A percentile compares a stretch with the other conserved stretches of the same genome.
Evolutionary conservation across 2,888 invertebrate genomes (phyloP).

Genomic region (Phania funesta): DNA sequence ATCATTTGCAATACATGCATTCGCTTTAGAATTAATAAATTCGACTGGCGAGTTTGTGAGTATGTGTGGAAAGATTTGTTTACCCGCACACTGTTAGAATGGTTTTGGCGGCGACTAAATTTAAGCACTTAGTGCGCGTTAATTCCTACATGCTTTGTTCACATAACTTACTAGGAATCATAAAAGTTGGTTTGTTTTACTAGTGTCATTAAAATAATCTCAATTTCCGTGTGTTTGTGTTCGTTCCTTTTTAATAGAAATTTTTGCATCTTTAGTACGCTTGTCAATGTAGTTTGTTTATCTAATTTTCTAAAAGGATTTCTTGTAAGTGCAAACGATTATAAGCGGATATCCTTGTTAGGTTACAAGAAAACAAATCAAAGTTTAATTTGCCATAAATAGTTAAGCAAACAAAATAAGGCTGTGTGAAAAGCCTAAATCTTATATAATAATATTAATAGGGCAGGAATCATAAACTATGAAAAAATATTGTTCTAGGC

Average conservation of each 20-base stretch:
- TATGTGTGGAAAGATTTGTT: conserved; percentile 17
- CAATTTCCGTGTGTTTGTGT: conserved; percentile 49
- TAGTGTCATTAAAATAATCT: conserved; percentile 64
- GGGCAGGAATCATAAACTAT: too few relatives aligned
- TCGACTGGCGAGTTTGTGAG: not conserved
- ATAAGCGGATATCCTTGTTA: conserved; percentile 67
- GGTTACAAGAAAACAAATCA: conserved; percentile 65
- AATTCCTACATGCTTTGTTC: not conserved
- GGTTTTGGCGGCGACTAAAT: conserved; percentile 19
- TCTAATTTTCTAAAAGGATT: conserved; percentile 36
- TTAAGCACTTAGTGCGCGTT: conserved; percentile 42
- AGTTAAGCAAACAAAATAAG: conserved; percentile 42
- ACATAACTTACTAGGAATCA: not conserved
- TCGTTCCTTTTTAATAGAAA: conserved; percentile 6
- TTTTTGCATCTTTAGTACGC: conserved; percentile 3
- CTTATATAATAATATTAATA: too few relatives aligned
- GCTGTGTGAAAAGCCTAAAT: not conserved
- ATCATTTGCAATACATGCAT: conserved; percentile 54
- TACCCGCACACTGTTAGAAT: conserved; percentile 3
- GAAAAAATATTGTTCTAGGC: too few relatives aligned
- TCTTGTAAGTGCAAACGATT: conserved; percentile 66
- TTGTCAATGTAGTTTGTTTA: conserved; percentile 26
- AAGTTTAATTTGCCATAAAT: conserved; percentile 61
- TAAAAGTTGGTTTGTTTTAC: conserved; percentile 43
- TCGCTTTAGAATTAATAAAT: conserved; percentile 55